Evolutionary conservation across 2,113 vertebrate species (phyloP), one percentile per base, ranked within the genome.

Genomic region (Gopherus evgoodei): DNA sequence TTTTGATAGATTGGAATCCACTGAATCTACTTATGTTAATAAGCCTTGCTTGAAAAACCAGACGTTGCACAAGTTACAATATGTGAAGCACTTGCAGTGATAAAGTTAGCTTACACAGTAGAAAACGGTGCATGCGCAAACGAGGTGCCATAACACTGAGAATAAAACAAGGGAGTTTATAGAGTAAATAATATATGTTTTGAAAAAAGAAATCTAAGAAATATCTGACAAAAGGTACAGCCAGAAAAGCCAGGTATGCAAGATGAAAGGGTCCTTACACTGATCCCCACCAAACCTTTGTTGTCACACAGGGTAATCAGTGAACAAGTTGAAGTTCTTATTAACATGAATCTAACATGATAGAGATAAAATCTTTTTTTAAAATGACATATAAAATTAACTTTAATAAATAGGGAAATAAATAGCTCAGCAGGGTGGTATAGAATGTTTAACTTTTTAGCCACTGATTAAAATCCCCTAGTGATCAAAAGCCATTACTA

Each of bases 271-370:
- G 4, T 72, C 75, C 79, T 94, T 94, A 90, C 90, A 95, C 87
- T 83, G 94, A 96, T 96, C 91, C 94, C 90, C 95, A 95, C 88
- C 87, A 76, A 96, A 94, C 87, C 11, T 52, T 95, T 96, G 92
- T 87, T 0, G 1, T 96, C 89, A 90, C 49, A 35, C 65, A 72
- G 38, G 88, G 94, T 90, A 88, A 96, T 22, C 49, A 91, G 11
- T 2, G 22, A 95, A 53, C 84, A 91, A 83, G 91, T 93, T 81
- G 38, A 95, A 89, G 31, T 93, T 69, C 65, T 38, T 97, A 96
- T 91, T 97, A 87, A 94, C 75, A 14, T 85, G 53, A 90, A 93
- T 91, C 29, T 92, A 95, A 94, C 81, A 42, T 93, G 83, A 81
- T 50, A 95, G 59, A 50, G 72, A 93, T 81, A 95, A 89, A 72